Conservation (phyloP, 2,113 vertebrate genomes). For the Zosterops borbonicus region DNA sequence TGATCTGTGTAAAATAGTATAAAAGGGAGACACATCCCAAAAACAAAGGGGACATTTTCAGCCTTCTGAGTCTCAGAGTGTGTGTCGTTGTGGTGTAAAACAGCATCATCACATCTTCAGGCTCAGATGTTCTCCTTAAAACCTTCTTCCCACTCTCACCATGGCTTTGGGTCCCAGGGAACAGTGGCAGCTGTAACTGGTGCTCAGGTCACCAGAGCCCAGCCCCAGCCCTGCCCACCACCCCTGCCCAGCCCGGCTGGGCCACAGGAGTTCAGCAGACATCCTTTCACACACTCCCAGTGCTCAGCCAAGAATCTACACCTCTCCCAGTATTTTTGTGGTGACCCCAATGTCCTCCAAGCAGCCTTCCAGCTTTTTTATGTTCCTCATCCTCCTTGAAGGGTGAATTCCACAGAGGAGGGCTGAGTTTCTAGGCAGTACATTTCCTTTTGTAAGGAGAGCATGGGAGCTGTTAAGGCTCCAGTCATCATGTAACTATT, state of each 20-base stretch:
- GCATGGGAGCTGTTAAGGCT: not conserved
- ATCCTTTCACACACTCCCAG: not conserved
- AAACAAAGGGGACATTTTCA: too few relatives aligned
- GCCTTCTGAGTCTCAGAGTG: too few relatives aligned
- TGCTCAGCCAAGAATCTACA: not conserved
- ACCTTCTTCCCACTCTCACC: accelerated
- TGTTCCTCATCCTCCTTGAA: not conserved
- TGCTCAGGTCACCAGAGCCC: not conserved
- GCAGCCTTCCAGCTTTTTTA: not conserved
- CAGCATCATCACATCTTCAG: not conserved
- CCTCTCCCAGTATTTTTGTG: not conserved
- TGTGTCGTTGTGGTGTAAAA: too few relatives aligned
- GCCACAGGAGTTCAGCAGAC: not conserved
- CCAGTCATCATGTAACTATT: not conserved
- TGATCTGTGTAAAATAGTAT: too few relatives aligned
- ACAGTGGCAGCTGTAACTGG: not conserved
- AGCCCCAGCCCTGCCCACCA: too few relatives aligned
- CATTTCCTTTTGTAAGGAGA: not conserved
- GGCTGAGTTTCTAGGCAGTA: not conserved
- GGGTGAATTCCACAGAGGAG: not conserved
- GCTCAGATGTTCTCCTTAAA: not conserved
- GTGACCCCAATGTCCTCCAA: not conserved
- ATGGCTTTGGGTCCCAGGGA: not conserved
- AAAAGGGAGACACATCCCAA: too few relatives aligned
- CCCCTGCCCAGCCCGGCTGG: not conserved